Evolutionary conservation across 2,113 vertebrate genomes (phyloP).

Genomic region (Mola mola): DNA sequence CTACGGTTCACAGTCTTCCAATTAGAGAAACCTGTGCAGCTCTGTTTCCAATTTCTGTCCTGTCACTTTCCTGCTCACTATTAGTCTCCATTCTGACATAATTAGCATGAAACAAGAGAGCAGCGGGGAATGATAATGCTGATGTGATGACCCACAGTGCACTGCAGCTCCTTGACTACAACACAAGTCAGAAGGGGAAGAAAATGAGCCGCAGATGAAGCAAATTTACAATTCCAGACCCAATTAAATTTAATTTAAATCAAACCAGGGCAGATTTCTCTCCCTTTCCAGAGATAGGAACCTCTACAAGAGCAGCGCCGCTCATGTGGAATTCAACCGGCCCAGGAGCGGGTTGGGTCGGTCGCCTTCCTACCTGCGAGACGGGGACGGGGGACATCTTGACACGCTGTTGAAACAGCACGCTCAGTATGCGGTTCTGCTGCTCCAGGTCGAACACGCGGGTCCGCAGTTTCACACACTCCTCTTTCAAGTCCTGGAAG

Average conservation of each 20-base stretch:
- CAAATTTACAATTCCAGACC: neutral
- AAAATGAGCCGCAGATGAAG: neutral
- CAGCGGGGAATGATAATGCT: constrained; percentile 1
- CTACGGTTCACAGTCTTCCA: constrained; percentile 7
- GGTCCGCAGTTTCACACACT: constrained; percentile 91
- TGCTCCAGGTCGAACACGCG: constrained; percentile 94
- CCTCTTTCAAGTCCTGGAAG: constrained; percentile 89
- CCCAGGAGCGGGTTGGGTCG: constrained; percentile 24
- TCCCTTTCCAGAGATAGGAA: constrained; percentile 37
- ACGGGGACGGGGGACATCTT: constrained; percentile 84
- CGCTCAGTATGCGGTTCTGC: constrained; percentile 89
- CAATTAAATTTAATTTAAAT: neutral
- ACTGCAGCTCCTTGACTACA: constrained; percentile 3
- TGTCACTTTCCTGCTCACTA: constrained; percentile 5
- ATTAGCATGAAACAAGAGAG: constrained; percentile 25
- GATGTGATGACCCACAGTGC: constrained; percentile 17
- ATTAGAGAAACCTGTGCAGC: constrained; percentile 31
- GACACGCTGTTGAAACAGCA: constrained; percentile 90
- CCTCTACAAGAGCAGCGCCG: constrained; percentile 36
- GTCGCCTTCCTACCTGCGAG: constrained; percentile 84
- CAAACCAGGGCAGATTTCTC: constrained; percentile 3
- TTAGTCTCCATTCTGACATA: constrained; percentile 20
- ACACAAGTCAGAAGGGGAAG: constrained; percentile 2
- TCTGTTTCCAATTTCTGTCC: constrained; percentile 5
- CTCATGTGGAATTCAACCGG: constrained; percentile 61